Percentiles rank a stretch among this genome's conserved stretches.
Evolutionary conservation across 1,140 invertebrate species (phyloP).

Genomic region (Acromyrmex charruanus): DNA sequence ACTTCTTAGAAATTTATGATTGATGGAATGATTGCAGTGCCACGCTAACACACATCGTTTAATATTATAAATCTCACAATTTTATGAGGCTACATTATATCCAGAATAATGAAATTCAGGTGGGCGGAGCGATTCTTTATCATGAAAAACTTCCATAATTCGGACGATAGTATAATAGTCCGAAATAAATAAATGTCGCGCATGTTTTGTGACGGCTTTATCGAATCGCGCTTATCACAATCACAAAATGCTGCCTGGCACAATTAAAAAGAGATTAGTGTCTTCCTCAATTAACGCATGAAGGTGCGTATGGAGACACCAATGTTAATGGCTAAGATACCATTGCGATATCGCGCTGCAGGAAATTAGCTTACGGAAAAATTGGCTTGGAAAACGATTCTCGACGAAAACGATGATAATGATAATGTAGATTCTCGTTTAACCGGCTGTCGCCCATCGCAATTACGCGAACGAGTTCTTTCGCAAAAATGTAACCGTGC

Average conservation of each 20-base stretch:
- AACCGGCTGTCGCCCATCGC: constrained; percentile 40
- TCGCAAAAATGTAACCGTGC: constrained; percentile 36
- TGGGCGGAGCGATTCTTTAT: background rate
- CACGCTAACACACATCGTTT: constrained; percentile 25
- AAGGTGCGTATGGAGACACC: background rate
- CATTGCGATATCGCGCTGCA: background rate
- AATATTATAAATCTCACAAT: constrained; percentile 16
- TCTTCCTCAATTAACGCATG: constrained; percentile 25
- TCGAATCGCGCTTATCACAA: constrained; percentile 33
- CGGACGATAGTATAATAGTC: background rate
- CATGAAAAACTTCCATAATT: constrained; percentile 15
- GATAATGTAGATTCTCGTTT: constrained; percentile 44
- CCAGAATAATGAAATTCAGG: background rate
- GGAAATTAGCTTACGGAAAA: constrained; percentile 30
- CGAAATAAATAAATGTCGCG: constrained; percentile 31
- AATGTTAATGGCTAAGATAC: constrained; percentile 32
- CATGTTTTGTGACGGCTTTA: constrained; percentile 21
- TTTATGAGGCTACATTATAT: constrained; percentile 1
- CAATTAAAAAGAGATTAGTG: constrained; percentile 53
- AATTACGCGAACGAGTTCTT: constrained; percentile 57
- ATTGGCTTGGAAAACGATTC: constrained; percentile 5
- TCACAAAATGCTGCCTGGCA: background rate
- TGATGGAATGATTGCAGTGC: background rate
- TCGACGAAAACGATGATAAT: constrained; percentile 1
- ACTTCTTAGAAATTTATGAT: background rate